These are phyloP conservation scores for Nomada goodeniana DNA, from an alignment of 2,888 invertebrate species.

Conservation along the genomic window DNA sequence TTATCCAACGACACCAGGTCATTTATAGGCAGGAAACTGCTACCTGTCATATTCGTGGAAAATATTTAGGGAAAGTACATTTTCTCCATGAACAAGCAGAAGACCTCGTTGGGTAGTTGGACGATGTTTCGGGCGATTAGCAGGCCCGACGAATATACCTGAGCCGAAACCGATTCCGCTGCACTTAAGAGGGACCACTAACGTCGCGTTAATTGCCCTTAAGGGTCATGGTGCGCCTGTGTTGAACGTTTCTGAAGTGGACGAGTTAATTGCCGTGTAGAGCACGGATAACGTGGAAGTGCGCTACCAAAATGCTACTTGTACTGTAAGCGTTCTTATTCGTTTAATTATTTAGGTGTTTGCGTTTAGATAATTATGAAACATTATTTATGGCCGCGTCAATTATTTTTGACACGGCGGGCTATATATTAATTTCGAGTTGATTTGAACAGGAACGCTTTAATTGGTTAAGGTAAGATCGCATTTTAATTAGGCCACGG, in stretches of 20 bases:
- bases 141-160: constrained; percentile 31
- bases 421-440: too few species aligned
- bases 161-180: constrained; percentile 49
- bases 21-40: constrained; percentile 50
- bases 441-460: not conserved
- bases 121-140: constrained; percentile 47
- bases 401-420: not conserved
- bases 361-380: not conserved
- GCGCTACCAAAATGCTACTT: constrained; percentile 28
- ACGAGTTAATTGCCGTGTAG: constrained; percentile 39
- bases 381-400: not conserved
- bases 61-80: constrained; percentile 6
- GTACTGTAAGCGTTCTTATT: not conserved
- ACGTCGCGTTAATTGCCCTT: constrained; percentile 58
- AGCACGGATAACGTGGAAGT: constrained; percentile 6
- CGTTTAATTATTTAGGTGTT: not conserved
- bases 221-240: not conserved
- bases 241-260: constrained; percentile 17
- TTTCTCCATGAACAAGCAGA: constrained; percentile 1
- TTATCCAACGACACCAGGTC: not conserved
- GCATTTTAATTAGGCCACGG: not conserved
- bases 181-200: constrained; percentile 46
- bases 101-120: not conserved
- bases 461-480: not conserved
- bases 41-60: constrained; percentile 9